These are phyloP conservation scores for Arvicanthis niloticus DNA, from an alignment of 2,113 vertebrate genomes.

Conservation along the genomic window DNA sequence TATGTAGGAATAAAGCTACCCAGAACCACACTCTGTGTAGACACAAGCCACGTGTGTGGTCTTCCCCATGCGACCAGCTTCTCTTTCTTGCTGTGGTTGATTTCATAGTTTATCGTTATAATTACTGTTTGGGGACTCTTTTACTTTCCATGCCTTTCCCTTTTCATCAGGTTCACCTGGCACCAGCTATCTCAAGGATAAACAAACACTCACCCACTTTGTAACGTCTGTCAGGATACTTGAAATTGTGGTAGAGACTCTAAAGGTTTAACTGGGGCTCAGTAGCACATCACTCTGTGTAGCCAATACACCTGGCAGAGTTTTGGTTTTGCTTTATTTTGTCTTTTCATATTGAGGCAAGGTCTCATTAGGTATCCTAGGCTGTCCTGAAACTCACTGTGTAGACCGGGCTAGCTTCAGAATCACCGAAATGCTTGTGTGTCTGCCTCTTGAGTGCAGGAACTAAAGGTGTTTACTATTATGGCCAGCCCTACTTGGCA, in stretches of 20 bases:
- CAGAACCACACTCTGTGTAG: not conserved
- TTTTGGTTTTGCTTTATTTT: not conserved
- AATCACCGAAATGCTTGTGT: not conserved
- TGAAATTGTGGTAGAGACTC: not conserved
- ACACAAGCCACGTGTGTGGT: not conserved
- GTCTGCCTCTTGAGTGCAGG: not conserved
- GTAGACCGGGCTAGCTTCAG: too few species aligned
- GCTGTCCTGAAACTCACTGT: not conserved
- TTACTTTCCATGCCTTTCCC: not conserved
- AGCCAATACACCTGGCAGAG: not conserved
- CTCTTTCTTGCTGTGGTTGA: not conserved
- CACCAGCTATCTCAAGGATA: not conserved
- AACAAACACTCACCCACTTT: not conserved
- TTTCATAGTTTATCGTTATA: not conserved
- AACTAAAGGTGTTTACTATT: not conserved
- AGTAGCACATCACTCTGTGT: too few species aligned
- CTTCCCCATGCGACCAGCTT: not conserved
- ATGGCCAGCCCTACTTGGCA: not conserved
- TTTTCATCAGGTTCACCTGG: slow-evolving; percentile 13
- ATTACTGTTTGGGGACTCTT: not conserved
- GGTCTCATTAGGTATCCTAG: not conserved
- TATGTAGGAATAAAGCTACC: not conserved
- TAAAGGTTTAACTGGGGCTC: not conserved
- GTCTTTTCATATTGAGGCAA: not conserved
- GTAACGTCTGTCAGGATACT: not conserved